Conservation (phyloP, 2,113 vertebrate genomes). For the Antechinus flavipes region DNA sequence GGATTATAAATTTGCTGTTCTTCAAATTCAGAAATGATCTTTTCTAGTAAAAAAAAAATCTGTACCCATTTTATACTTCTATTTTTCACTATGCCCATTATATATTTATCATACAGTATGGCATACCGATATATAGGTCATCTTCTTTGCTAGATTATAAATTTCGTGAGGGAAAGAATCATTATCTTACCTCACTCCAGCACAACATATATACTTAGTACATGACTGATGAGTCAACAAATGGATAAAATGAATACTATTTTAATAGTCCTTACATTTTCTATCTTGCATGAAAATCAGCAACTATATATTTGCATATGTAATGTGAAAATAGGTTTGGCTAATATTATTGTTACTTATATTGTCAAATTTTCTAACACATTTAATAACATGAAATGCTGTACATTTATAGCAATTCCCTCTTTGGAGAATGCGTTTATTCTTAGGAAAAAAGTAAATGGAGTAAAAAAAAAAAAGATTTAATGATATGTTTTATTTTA, state of each 20-base stretch:
- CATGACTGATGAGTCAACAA: neutral
- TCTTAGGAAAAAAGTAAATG: neutral
- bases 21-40: neutral
- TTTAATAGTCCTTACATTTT: neutral
- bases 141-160: neutral
- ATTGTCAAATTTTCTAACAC: neutral
- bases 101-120: neutral
- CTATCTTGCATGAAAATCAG: neutral
- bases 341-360: slow-evolving; percentile 10
- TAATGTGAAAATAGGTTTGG: slow-evolving; percentile 14
- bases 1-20: neutral
- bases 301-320: neutral
- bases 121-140: neutral
- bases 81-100: neutral
- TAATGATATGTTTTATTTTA: neutral
- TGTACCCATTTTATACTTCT: neutral
- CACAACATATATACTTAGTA: neutral
- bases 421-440: slow-evolving; percentile 1
- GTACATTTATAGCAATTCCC: neutral
- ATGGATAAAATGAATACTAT: neutral
- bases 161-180: neutral
- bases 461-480: neutral
- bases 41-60: slow-evolving; percentile 24
- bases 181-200: neutral
- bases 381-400: slow-evolving; percentile 7